Base-by-base conservation (phyloP, 2,113 vertebrate genomes). In the Antigone vipio region DNA sequence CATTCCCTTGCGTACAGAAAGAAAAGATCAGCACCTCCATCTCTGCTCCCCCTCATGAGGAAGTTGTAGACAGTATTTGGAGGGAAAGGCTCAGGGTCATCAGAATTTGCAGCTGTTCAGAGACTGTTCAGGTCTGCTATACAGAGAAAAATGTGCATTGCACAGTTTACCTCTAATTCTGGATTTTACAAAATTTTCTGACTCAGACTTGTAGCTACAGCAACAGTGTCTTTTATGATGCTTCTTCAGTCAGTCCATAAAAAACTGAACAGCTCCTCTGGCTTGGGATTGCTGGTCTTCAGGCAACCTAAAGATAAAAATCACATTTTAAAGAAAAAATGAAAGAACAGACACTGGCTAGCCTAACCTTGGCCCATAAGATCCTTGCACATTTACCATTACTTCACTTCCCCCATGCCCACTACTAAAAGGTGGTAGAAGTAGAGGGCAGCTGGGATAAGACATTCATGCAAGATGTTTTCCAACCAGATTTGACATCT, bases 21-120 rank as follows among this genome's bases (percentile, higher is more conserved):
- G 32, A 56, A 71, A 44, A 72, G 27, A 40, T 68, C n/a, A 72
- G 15, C n/a, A 63, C 32, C 12, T 4, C 5, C 10, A 3, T 52
- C 75, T 74, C 55, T 1, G 5, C 21, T 26, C 11, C 4, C 1
- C 2, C 1, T 45, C 5, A 0, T 27, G 35, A 67, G 19, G 21
- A 89, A 49, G 34, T 22, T 80, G 49, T 38, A 62, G 60, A 45
- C 15, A 68, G 16, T 15, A 82, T 68, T 63, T 63, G 26, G n/a
- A 87, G 15, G 15, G 11, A 83, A 82, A 88, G 27, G 9, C 60
- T 59, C 9, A 75, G 45, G 16, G 29, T 56, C 9, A 64, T 52
- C 50, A 47, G 44, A 76, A 84, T 71, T 35, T 60, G 35, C 22
- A 83, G 52, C 44, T 67, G 8, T 32, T 75, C 56, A 66, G 44